Percentiles rank a stretch among this genome's conserved stretches.
phyloP scores from a whole-genome alignment of 35 echinoderm and acorn worm species.

The Apostichopus parvimensis region DNA sequence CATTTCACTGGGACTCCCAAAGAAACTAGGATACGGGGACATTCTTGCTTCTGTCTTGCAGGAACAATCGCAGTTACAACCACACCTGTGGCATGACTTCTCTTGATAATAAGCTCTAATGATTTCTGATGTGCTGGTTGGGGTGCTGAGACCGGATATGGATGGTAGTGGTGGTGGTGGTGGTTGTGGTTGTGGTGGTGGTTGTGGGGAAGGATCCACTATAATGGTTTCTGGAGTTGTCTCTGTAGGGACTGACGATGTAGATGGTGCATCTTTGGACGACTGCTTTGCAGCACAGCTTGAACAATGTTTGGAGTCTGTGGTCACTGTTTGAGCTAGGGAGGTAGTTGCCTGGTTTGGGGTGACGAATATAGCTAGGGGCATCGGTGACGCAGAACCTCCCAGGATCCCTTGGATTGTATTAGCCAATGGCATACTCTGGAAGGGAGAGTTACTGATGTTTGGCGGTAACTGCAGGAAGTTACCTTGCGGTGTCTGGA shows the following conservation, averaged over 20 bases:
- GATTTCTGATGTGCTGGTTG: slow-evolving; percentile 11
- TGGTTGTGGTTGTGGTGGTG: no score
- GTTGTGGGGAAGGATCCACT: neutral
- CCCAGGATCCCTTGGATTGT: slow-evolving; percentile 36
- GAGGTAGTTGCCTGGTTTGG: neutral
- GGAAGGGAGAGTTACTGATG: slow-evolving; percentile 24
- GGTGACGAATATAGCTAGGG: slow-evolving; percentile 27
- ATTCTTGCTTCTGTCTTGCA: slow-evolving; percentile 48
- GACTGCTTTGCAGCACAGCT: slow-evolving; percentile 25
- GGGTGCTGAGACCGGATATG: slow-evolving; percentile 14
- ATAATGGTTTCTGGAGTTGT: neutral
- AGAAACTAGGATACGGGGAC: slow-evolving; percentile 19
- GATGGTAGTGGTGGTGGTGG: neutral
- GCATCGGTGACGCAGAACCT: neutral
- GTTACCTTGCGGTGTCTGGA: slow-evolving; percentile 47
- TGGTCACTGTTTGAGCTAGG: slow-evolving; percentile 11
- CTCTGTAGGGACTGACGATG: neutral
- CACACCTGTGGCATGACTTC: slow-evolving; percentile 22
- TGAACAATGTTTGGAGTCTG: slow-evolving; percentile 23
- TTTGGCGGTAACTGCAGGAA: slow-evolving; percentile 44
- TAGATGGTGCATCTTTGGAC: neutral
- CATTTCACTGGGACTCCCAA: slow-evolving; percentile 50
- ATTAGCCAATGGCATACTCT: neutral
- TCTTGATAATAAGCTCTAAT: slow-evolving; percentile 28
- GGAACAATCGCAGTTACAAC: slow-evolving; percentile 34